Evolutionary conservation across 2,888 invertebrate genomes (phyloP), one percentile per base, ranked within the genome.

Genomic region (Acholoe squamosa): DNA sequence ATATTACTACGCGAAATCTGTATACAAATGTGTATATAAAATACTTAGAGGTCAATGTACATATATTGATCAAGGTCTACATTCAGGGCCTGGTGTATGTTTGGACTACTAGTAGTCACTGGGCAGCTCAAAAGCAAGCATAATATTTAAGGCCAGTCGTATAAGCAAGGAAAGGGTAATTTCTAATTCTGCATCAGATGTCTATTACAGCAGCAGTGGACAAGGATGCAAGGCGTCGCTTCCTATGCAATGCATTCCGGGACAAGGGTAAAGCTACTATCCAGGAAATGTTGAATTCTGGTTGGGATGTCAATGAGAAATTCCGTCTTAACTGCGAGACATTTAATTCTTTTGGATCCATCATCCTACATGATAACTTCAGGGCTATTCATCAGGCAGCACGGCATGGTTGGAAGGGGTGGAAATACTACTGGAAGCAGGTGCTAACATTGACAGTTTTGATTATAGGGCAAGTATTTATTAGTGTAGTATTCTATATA

Each of bases 301-400:
- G 54, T 14, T 86, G 86, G 86, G 86, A 86, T 54, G 86, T 86
- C 14, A 86, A 86, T 31, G 86, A 86, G 56, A 86, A 25, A 25
- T 28, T 86, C n/a, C 52, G 86, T 22, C 86, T 52, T 25, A 86
- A 52, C 28, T 28, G 86, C 5, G 86, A 86, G 86, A 86, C 86
- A 25, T 86, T 86, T 52, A 86, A 52, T 52, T 86, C 86, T 0
- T 86, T 86, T 31, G 86, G 86, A 52, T 86, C 86, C 86, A 28
- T 86, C 56, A 54, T 86, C 12, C 56, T 86, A 25, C 86, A 86
- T 28, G 86, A 86, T 22, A 86, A 33, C 33, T 86, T 86, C 86
- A 3, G 28, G 16, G 86, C 86, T 19, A 52, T 86, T 7, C 86
- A 86, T 54, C 86, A 86, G 86, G 54, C 86, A 28, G 86, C 86